Base-by-base conservation (phyloP, 2,113 vertebrate species). In the Trochalopteron elliotii region DNA sequence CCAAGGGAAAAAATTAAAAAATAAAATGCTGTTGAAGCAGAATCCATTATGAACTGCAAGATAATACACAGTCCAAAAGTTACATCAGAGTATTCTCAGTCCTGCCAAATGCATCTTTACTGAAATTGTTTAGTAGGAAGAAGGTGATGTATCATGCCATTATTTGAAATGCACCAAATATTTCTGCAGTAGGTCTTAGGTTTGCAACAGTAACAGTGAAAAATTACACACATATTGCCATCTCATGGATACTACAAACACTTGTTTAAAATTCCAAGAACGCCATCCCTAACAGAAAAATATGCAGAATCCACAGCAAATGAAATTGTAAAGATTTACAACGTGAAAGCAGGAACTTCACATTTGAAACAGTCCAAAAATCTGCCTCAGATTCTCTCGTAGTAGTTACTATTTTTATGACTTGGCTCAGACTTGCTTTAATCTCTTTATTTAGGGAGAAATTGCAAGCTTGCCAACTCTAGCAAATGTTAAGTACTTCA, bases 391-490 rank as follows among this genome's bases (percentile, higher is more conserved):
- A 94, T 89, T 90, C 77, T 82, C 94, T 76, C 59, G 53, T 96
- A 96, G 96, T 95, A 96, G 94, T 90, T 94, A 75, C 89, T 96
- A 95, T 96, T 96, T 97, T 97, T 96, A 97, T 19, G 76, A 93
- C 92, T 96, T 97, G 96, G 94, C 95, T 94, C 94, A 90, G 91
- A 79, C 76, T 93, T 53, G 55, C 85, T 84, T 94, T 92, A 95
- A 94, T 94, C 91, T 96, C 83, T 96, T 94, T 93, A 95, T 96
- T 96, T 95, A 94, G 84, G 70, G 40, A 94, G 79, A 95, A 97
- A 85, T 2, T 89, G 93, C 92, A 93, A 87, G 91, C 88, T 89
- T 96, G 95, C 95, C 94, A 96, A 89, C 83, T 92, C 80, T 18
- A 91, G 90, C 78, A 94, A 95, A 95, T 37, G 81, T 94, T 94